Base-by-base conservation (phyloP, 2,888 invertebrate genomes). In the Archaeoteleia sp. region DNA sequence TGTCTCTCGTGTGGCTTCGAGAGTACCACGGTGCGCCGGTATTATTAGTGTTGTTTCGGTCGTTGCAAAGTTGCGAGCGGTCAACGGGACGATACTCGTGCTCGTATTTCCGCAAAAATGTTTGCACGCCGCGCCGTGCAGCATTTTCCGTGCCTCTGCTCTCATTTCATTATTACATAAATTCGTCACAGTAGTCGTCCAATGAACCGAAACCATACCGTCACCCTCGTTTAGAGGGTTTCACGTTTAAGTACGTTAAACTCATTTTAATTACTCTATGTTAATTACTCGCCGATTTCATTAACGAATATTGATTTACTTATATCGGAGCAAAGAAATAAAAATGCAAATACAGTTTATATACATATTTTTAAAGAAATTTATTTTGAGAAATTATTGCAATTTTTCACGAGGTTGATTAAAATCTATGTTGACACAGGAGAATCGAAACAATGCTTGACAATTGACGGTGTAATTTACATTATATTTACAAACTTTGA, bases 41-140 rank as follows among this genome's bases (percentile, higher is more conserved):
- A 45, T 45, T 51, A 65, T 65, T 65, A 65, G 63, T 65, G 63
- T 45, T 65, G 63, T 65, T 65, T 65, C 57, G 57, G 51, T 57
- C 57, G 55, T 43, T 57, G 63, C 32, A 15, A 53, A 43, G 65
- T 46, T 30, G 17, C 46, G 55, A 39, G 43, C 42, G 35, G 15
- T 13, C 35, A 43, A 17, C 49, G 30, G 27, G 48, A 12, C 15
- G 25, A 46, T 37, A 30, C 37, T 1, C 27, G 10, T 20, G 58
- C 35, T 43, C 46, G 45, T 20, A 49, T 49, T 55, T 54, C 12
- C 46, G 55, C n/a, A n/a, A n/a, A 55, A 63, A 63, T 55, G 63
- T 30, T 12, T 49, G 20, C 39, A 48, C 13, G 27, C 43, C 51
- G 35, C 60, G 51, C 25, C 35, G 32, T 9, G 14, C 46, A 10